These are phyloP conservation scores for Platygyra sinensis DNA, from an alignment of 64 coral and sea anemone species.

Conservation along the genomic window DNA sequence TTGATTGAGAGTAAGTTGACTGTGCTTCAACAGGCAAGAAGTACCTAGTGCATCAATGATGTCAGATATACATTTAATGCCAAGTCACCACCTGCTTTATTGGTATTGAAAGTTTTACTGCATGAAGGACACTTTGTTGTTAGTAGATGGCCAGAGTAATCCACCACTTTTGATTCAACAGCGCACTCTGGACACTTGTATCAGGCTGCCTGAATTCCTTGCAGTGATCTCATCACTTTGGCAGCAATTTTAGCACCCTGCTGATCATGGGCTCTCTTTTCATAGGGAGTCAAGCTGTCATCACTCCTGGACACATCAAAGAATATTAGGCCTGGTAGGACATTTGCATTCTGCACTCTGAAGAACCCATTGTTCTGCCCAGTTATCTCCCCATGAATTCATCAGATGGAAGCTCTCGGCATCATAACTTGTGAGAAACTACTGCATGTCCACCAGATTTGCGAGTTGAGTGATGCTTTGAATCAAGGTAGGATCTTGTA, in stretches of 20 bases:
- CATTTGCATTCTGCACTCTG: slow-evolving; percentile 42
- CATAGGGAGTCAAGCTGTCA: not conserved
- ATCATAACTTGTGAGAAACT: slow-evolving; percentile 30
- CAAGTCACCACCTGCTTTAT: not conserved
- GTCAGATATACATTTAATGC: not conserved
- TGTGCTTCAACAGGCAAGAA: too few species aligned
- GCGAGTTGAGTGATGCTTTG: not conserved
- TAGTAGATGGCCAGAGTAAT: slow-evolving; percentile 16
- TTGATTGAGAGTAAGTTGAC: too few species aligned
- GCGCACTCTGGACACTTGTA: slow-evolving; percentile 31
- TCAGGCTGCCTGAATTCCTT: not conserved
- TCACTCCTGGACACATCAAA: slow-evolving; percentile 43
- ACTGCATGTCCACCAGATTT: slow-evolving; percentile 14
- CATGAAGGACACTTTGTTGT: slow-evolving; percentile 31
- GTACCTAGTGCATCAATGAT: not conserved
- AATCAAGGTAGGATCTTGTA: slow-evolving; percentile 6
- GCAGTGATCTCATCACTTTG: not conserved
- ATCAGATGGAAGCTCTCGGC: slow-evolving; percentile 21
- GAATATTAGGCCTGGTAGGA: slow-evolving; percentile 32
- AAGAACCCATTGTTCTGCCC: slow-evolving; percentile 52
- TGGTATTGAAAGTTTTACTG: not conserved
- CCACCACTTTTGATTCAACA: slow-evolving; percentile 1
- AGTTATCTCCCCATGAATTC: slow-evolving; percentile 40
- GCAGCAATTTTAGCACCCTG: slow-evolving; percentile 25
- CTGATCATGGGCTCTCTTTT: not conserved